These are phyloP conservation scores for Drosophila melanica DNA, from an alignment of 1,140 invertebrate species.

Conservation along the genomic window DNA sequence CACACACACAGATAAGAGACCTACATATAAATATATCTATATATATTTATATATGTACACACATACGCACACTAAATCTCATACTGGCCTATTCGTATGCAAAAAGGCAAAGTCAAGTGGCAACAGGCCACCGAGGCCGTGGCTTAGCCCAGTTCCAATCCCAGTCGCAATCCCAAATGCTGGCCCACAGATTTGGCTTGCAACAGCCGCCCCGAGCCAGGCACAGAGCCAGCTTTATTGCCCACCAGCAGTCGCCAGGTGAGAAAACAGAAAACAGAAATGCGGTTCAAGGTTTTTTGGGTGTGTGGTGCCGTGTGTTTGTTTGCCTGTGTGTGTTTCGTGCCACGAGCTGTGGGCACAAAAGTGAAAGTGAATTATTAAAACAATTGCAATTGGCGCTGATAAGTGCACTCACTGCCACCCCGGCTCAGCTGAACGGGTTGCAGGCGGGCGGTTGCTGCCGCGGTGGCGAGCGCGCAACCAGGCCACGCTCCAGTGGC, in stretches of 20 bases:
- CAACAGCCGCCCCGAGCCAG: background rate
- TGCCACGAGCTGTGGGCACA: conserved; percentile 24
- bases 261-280: conserved; percentile 32
- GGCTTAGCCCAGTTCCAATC: conserved; percentile 15
- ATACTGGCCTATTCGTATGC: conserved; percentile 23
- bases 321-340: conserved; percentile 3
- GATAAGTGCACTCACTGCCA: conserved; percentile 52
- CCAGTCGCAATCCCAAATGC: conserved; percentile 9
- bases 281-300: conserved; percentile 62
- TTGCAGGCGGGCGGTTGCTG: background rate
- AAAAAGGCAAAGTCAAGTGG: conserved; percentile 38
- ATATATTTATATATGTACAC: background rate
- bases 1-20: background rate
- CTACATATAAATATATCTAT: too few species aligned
- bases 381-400: conserved; percentile 72
- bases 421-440: background rate
- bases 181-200: conserved; percentile 9
- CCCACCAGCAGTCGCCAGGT: conserved; percentile 22
- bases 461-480: background rate
- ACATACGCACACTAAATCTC: background rate
- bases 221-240: background rate
- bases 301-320: conserved; percentile 13
- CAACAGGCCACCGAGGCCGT: conserved; percentile 24
- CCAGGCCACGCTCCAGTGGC: conserved; percentile 25
- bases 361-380: conserved; percentile 75